These are phyloP conservation scores for Platyrinchus mystaceus DNA, from an alignment of 2,797 vertebrate species.

Conservation along the genomic window DNA sequence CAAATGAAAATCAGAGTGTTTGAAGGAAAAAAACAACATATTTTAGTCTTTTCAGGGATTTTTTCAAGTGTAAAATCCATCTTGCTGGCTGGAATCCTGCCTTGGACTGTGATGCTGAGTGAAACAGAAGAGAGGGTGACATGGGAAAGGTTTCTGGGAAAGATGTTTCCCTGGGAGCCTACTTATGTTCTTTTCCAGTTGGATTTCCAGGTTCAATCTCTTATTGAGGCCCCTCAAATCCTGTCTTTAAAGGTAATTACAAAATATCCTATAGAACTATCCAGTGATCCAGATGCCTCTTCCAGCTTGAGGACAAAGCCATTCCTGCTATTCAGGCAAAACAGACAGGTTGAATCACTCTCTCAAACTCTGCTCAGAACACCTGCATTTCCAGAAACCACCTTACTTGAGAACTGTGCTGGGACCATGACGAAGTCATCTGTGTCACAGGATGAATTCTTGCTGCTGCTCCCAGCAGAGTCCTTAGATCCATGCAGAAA, in stretches of 20 bases:
- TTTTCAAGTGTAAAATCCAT: background rate
- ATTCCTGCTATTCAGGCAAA: background rate
- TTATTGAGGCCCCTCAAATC: background rate
- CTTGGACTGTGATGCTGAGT: background rate
- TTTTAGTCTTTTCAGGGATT: background rate
- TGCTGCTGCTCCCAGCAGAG: conserved; percentile 88
- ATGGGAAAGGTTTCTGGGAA: background rate
- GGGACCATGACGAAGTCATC: conserved; percentile 96
- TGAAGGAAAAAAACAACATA: background rate
- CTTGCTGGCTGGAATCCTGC: background rate
- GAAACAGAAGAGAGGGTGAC: background rate
- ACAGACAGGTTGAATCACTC: background rate
- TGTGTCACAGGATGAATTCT: conserved; percentile 85
- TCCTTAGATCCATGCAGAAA: conserved; percentile 82
- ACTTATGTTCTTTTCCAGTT: background rate
- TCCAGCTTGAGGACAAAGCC: background rate
- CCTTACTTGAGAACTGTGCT: conserved; percentile 86
- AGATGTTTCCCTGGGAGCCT: background rate
- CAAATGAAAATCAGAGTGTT: background rate
- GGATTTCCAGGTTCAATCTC: conserved; percentile 8
- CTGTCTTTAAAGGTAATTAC: background rate
- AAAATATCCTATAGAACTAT: background rate
- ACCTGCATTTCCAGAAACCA: background rate
- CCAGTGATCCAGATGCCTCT: background rate
- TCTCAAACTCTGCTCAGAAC: background rate